These are phyloP conservation scores for Onychorhynchus coronatus DNA, from an alignment of 2,113 vertebrate species.

Conservation along the genomic window DNA sequence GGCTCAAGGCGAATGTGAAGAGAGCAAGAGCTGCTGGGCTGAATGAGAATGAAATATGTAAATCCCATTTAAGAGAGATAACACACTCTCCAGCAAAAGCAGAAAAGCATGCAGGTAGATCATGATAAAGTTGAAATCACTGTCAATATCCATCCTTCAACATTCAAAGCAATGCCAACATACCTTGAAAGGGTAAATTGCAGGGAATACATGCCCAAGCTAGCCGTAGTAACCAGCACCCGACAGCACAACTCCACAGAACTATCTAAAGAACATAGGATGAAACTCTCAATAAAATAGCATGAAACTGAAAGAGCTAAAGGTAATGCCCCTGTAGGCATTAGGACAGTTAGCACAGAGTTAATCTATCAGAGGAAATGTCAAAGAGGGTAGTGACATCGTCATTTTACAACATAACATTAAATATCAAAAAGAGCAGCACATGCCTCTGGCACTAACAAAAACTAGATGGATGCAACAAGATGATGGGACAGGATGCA, in stretches of 20 bases:
- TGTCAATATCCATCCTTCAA: neutral
- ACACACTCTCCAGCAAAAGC: conserved; percentile 16
- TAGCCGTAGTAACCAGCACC: neutral
- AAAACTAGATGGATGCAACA: neutral
- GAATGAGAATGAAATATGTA: conserved; percentile 55
- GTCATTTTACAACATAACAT: neutral
- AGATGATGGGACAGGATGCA: neutral
- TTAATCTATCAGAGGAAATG: neutral
- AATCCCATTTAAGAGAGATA: conserved; percentile 24
- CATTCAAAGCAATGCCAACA: neutral
- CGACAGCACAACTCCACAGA: neutral
- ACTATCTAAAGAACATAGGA: neutral
- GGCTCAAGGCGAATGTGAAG: conserved; percentile 31
- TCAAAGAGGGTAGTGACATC: neutral
- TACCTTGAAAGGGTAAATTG: neutral
- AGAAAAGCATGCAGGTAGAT: conserved; percentile 34
- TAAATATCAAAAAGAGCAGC: neutral
- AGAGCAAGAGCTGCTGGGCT: conserved; percentile 53
- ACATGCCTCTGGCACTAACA: neutral
- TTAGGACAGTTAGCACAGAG: neutral
- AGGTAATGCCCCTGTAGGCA: neutral
- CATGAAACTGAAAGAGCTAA: neutral
- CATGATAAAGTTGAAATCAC: neutral
- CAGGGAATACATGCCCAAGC: neutral
- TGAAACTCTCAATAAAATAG: neutral